Evolutionary conservation across 2,888 invertebrate genomes (phyloP).

Genomic region (Amaurobius ferox): DNA sequence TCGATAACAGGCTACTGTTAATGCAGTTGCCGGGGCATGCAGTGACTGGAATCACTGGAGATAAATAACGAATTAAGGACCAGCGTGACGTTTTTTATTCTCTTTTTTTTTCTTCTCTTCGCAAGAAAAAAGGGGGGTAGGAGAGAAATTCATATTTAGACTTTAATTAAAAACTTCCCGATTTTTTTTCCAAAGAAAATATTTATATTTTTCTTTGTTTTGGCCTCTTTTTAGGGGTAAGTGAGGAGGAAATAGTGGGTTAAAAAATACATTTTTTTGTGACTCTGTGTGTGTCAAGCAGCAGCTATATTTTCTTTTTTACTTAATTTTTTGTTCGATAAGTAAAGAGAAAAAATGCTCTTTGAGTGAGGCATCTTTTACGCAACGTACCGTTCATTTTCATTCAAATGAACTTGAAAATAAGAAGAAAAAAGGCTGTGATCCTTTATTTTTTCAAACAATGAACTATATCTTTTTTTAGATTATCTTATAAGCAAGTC

Average conservation of each 20-base stretch:
- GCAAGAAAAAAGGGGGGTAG: conserved; percentile 3
- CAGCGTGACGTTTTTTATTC: conserved; percentile 27
- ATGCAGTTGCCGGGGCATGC: conserved; percentile 20
- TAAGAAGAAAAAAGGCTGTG: not conserved
- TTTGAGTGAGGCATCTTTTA: not conserved
- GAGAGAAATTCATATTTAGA: conserved; percentile 38
- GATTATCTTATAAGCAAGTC: too few relatives aligned
- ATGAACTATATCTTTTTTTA: too few relatives aligned
- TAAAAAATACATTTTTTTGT: not conserved
- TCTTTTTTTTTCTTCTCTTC: not conserved
- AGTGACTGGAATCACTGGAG: conserved; percentile 38
- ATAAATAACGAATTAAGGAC: conserved; percentile 68
- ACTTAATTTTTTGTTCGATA: not conserved
- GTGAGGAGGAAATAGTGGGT: not conserved
- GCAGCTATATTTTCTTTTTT: not conserved
- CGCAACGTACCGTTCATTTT: not conserved
- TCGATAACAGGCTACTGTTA: conserved; percentile 45
- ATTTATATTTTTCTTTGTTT: conserved; percentile 16
- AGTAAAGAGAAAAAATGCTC: not conserved
- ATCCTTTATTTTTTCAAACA: not conserved
- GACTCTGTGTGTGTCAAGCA: not conserved
- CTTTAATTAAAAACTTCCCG: conserved; percentile 68
- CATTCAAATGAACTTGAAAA: conserved; percentile 3
- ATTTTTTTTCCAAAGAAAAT: conserved; percentile 11
- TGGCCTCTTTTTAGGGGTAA: not conserved